A percentile compares a stretch with the other conserved stretches of the same genome.
phyloP scores from a whole-genome alignment of 2,888 invertebrate species.

The Campoplex capitator region DNA sequence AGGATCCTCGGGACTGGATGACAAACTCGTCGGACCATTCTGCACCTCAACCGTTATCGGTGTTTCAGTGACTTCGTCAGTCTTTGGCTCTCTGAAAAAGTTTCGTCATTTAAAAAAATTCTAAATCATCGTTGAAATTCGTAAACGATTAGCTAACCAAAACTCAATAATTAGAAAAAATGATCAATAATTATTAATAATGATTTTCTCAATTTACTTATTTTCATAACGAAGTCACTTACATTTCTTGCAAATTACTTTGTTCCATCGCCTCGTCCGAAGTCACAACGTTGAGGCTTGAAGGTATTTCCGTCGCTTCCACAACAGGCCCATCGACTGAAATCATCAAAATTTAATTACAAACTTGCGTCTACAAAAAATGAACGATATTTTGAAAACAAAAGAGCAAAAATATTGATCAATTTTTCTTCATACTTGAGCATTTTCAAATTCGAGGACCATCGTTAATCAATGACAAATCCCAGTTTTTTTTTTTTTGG shows the following conservation, averaged over 20 bases:
- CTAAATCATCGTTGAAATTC: not conserved
- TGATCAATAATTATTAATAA: not conserved
- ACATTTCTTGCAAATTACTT: conserved; percentile 45
- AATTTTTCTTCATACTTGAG: not conserved
- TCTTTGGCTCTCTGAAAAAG: conserved; percentile 71
- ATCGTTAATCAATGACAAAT: no score
- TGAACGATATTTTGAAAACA: not conserved
- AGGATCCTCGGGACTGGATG: conserved; percentile 65
- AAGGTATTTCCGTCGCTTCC: conserved; percentile 71
- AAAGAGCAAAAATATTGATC: not conserved
- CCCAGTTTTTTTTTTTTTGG: no score
- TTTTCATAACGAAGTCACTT: conserved; percentile 2
- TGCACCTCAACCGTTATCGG: conserved; percentile 56
- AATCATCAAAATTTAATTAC: conserved; percentile 23
- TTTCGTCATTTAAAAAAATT: not conserved
- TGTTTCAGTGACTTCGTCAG: conserved; percentile 64
- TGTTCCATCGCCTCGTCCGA: conserved; percentile 61
- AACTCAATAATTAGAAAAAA: not conserved
- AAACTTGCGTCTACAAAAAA: not conserved
- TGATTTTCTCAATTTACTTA: not conserved
- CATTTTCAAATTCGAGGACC: no score
- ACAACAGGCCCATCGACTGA: conserved; percentile 72
- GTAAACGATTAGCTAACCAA: not conserved
- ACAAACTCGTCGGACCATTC: conserved; percentile 66
- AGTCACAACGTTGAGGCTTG: conserved; percentile 66